These are phyloP conservation scores for Nibea albiflora DNA, from an alignment of 2,113 vertebrate genomes.

Conservation along the genomic window DNA sequence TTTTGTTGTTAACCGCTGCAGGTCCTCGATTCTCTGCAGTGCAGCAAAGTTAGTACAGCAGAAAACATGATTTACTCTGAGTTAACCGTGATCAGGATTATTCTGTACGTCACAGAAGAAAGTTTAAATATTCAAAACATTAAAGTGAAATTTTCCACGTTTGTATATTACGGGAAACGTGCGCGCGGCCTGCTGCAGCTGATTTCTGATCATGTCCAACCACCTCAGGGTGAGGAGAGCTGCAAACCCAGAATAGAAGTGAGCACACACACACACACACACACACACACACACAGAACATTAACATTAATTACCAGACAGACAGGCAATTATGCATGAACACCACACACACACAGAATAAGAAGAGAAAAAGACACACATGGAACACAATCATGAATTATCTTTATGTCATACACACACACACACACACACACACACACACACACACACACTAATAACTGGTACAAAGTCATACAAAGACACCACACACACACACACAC, in stretches of 20 bases:
- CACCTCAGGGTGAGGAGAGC: neutral
- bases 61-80: no score
- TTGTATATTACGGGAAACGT: no score
- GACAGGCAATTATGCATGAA: neutral
- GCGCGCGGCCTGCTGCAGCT: neutral
- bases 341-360: neutral
- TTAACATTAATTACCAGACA: conserved; percentile 3
- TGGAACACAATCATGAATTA: neutral
- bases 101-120: no score
- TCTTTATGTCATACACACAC: neutral
- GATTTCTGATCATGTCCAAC: conserved; percentile 21
- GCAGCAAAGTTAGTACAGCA: no score
- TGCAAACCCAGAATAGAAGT: neutral
- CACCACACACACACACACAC: no score
- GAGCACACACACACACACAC: neutral
- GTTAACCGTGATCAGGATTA: no score
- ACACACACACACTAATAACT: conserved; percentile 10
- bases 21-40: no score
- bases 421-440: conserved; percentile 9
- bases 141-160: no score
- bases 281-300: neutral
- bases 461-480: neutral
- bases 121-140: no score
- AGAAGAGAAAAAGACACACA: neutral
- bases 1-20: no score